These are phyloP conservation scores for Ramazzottius varieornatus DNA, from an alignment of 2,888 invertebrate genomes.

Conservation along the genomic window DNA sequence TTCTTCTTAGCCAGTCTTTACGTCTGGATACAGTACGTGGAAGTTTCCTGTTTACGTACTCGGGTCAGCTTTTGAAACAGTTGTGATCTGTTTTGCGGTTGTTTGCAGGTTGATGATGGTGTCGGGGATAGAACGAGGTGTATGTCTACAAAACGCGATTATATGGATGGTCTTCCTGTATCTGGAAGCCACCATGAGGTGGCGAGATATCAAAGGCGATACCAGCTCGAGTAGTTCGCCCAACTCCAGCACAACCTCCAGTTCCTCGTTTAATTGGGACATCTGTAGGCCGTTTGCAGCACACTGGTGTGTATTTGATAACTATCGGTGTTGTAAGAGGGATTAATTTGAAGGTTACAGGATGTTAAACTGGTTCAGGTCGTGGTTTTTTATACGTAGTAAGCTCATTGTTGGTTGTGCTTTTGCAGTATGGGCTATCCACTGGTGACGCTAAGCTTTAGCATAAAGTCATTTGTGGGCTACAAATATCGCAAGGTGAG, in stretches of 20 bases:
- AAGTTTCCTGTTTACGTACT: too few species aligned
- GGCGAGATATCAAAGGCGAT: conserved; percentile 36
- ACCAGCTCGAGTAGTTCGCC: too few species aligned
- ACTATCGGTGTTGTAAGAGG: background rate
- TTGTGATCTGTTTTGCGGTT: background rate
- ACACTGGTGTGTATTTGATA: conserved; percentile 42
- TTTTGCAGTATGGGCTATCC: conserved; percentile 59
- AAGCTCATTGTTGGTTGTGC: conserved; percentile 10
- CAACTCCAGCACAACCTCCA: too few species aligned
- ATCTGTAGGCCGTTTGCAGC: conserved; percentile 84
- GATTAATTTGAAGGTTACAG: too few species aligned
- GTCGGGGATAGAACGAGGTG: conserved; percentile 41
- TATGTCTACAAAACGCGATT: conserved; percentile 74
- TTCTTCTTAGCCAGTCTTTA: conserved; percentile 94
- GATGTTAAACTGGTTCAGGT: background rate
- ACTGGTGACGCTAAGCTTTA: conserved; percentile 76
- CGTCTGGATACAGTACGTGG: conserved; percentile 92
- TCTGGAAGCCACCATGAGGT: conserved; percentile 64
- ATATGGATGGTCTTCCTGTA: conserved; percentile 81
- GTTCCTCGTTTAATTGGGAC: conserved; percentile 58
- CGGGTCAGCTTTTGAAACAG: conserved; percentile 32
- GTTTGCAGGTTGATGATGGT: conserved; percentile 6
- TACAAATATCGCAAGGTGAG: conserved; percentile 51
- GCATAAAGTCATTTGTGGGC: conserved; percentile 71
- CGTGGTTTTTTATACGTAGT: background rate